Percentiles rank a stretch among this genome's conserved stretches.
Conservation (phyloP, 2,113 vertebrate genomes). For the Morone saxatilis region DNA sequence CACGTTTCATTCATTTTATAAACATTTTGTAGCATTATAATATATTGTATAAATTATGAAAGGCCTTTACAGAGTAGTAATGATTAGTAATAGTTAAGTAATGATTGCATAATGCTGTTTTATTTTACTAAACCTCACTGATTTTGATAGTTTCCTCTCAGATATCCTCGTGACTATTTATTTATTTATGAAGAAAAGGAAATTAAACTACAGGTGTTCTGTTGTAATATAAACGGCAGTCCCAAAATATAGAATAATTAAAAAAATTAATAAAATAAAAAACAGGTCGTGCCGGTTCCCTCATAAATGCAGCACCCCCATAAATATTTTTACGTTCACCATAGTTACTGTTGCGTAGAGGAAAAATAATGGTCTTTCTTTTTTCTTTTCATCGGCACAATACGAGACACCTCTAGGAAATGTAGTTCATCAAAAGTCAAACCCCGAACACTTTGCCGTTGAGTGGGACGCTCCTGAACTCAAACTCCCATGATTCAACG, state of each 20-base stretch:
- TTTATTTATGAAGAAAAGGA: too few species aligned
- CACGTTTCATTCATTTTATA: too few species aligned
- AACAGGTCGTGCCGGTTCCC: not conserved
- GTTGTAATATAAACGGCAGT: too few species aligned
- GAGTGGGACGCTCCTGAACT: conserved; percentile 36
- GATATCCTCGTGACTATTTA: too few species aligned
- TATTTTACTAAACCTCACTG: too few species aligned
- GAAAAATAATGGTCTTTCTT: not conserved
- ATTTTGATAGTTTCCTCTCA: too few species aligned
- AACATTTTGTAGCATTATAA: not conserved
- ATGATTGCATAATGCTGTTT: too few species aligned
- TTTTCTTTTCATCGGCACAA: conserved; percentile 24
- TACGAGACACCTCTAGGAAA: conserved; percentile 32
- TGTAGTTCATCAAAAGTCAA: conserved; percentile 71
- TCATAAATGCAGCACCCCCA: rapidly evolving
- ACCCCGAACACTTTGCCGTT: rapidly evolving
- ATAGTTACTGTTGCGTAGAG: conserved; percentile 56
- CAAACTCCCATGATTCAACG: conserved; percentile 78
- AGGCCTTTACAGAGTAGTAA: too few species aligned
- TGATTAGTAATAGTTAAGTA: too few species aligned
- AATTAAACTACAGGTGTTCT: too few species aligned
- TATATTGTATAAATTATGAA: too few species aligned
- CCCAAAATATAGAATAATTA: not conserved
- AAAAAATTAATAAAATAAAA: too few species aligned
- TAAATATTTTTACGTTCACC: conserved; percentile 66